Evolutionary conservation across 2,888 invertebrate genomes (phyloP), one percentile per base, ranked within the genome.

Genomic region (Hyles lineata): DNA sequence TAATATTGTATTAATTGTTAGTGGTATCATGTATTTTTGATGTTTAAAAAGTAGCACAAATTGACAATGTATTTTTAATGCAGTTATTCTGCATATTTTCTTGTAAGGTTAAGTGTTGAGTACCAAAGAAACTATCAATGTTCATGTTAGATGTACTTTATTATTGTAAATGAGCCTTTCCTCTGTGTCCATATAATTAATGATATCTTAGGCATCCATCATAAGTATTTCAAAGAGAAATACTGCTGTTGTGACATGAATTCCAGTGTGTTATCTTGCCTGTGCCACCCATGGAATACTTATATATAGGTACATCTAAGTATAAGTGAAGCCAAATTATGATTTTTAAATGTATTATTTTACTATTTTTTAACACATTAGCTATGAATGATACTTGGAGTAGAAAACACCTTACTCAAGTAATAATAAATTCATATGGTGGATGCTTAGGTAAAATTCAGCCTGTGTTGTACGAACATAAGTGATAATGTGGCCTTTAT

Each of bases 401-500:
- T 43, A 11, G 15, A 43, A 43, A 43, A 11, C 11, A 43, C 52
- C 17, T 19, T 55, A n/a, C 55, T n/a, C 55, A 55, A 55, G 7
- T 55, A n/a, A n/a, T 5, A 4, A 15, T 63, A 23, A 23, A 67
- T 67, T 11, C 50, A 6, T 67, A 23, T 67, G 50, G 23, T 67
- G 55, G 59, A 70, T 70, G 61, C 69, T 70, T 50, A 61, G 55
- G 19, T 11, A 43, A 59, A 70, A 50, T 58, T 25, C 11, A 59
- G 23, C 59, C 55, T 63, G 63, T 59, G 71, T 74, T 60, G 50
- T 74, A 29, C 62, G 67, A 81, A 85, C 83, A 72, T 75, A 87
- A 87, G 92, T 92, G 92, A 92, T 92, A 91, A 84, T 84, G 92
- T 92, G 92, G 92, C 92, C 92, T 93, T 93, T 85, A 81, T 83